phyloP scores from a whole-genome alignment of 2,797 vertebrate genomes.

The Pseudopleuronectes americanus region DNA sequence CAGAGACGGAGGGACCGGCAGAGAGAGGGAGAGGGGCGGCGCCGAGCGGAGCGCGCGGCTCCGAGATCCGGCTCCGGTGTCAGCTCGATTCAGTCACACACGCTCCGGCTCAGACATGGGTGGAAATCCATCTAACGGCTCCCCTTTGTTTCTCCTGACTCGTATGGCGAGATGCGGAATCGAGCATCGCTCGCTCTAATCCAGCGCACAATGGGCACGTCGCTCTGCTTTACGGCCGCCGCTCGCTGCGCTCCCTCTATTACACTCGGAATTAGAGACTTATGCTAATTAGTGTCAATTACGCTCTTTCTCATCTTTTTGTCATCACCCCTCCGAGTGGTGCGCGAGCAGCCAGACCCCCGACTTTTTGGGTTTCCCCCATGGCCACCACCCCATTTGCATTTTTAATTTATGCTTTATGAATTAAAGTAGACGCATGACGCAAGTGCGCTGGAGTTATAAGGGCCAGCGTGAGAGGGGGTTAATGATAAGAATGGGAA shows the following conservation, averaged over 20 bases:
- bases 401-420: conserved; percentile 70
- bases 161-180: conserved; percentile 73
- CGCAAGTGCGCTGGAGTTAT: conserved; percentile 61
- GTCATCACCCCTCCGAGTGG: conserved; percentile 60
- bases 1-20: neutral
- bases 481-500: conserved; percentile 73
- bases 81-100: conserved; percentile 81
- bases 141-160: conserved; percentile 78
- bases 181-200: conserved; percentile 70
- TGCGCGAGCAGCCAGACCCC: conserved; percentile 50
- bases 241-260: conserved; percentile 60
- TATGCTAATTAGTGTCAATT: conserved; percentile 74
- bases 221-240: conserved; percentile 70
- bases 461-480: conserved; percentile 59
- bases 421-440: conserved; percentile 72
- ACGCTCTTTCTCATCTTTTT: conserved; percentile 68
- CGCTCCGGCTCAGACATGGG: conserved; percentile 75
- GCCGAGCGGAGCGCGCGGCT: conserved; percentile 32
- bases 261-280: conserved; percentile 66
- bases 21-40: conserved; percentile 2
- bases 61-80: conserved; percentile 66
- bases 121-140: conserved; percentile 78
- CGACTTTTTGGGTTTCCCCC: conserved; percentile 23
- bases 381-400: conserved; percentile 55
- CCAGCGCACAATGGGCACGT: conserved; percentile 72